phyloP scores from a whole-genome alignment of 1,140 invertebrate genomes.

The Trichomalopsis sarcophagae region DNA sequence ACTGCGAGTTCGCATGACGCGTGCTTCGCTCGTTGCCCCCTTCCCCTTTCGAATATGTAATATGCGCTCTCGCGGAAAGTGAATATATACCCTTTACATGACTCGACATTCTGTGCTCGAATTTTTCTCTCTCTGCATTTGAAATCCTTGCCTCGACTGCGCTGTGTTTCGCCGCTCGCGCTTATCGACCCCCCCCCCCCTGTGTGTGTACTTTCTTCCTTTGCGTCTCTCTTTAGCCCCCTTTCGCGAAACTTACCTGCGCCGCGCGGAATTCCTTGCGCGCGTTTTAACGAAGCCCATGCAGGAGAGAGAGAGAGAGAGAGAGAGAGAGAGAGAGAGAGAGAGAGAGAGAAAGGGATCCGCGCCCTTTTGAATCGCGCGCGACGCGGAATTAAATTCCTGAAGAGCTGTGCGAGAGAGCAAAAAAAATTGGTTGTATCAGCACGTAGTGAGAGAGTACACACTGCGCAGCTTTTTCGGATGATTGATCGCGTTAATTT shows the following conservation, averaged over 20 bases:
- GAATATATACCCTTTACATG: constrained; percentile 41
- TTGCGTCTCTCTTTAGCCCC: neutral
- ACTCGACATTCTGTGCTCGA: constrained; percentile 10
- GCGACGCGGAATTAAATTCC: constrained; percentile 19
- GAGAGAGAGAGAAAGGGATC: neutral
- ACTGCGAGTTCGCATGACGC: constrained; percentile 33
- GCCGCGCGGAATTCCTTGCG: neutral
- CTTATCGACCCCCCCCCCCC: neutral
- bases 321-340: too few species aligned
- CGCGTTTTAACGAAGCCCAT: neutral
- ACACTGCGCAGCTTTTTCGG: constrained; percentile 29
- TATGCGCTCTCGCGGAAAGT: constrained; percentile 17
- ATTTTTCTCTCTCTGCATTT: constrained; percentile 35
- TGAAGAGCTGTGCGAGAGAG: neutral
- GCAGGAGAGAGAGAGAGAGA: neutral
- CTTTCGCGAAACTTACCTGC: constrained; percentile 12
- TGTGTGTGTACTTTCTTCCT: neutral
- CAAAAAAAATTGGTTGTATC: neutral
- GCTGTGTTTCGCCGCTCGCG: neutral
- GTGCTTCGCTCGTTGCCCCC: neutral
- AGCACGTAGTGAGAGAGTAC: constrained; percentile 15
- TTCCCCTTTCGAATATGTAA: constrained; percentile 18
- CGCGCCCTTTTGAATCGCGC: neutral
- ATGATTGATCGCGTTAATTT: constrained; percentile 31
- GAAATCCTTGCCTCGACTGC: constrained; percentile 7